Conservation (phyloP, 1,140 invertebrate species). For the Monochamus saltuarius region DNA sequence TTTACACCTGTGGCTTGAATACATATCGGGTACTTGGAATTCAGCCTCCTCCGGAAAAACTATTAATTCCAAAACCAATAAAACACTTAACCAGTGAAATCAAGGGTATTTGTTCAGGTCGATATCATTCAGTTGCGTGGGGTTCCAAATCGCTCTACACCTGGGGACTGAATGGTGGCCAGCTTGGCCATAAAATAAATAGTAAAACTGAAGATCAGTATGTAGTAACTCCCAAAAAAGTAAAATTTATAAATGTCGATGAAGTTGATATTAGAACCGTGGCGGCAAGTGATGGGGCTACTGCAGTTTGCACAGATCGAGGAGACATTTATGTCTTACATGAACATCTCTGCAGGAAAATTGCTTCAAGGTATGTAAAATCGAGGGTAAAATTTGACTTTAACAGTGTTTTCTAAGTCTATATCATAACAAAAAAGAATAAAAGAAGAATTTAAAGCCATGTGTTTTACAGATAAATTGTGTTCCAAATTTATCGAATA, state of each 20-base stretch:
- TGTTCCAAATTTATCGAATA: too few relatives aligned
- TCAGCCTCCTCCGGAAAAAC: slow-evolving; percentile 53
- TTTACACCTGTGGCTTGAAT: slow-evolving; percentile 69
- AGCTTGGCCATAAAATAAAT: slow-evolving; percentile 63
- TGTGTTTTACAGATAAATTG: too few relatives aligned
- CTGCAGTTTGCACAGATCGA: slow-evolving; percentile 62
- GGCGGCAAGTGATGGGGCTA: slow-evolving; percentile 67
- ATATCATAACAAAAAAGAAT: too few relatives aligned
- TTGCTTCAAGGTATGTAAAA: slow-evolving; percentile 62
- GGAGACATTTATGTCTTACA: slow-evolving; percentile 72
- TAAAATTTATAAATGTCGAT: slow-evolving; percentile 31
- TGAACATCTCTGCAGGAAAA: slow-evolving; percentile 68
- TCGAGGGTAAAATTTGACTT: slow-evolving; percentile 47
- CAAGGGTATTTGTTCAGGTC: slow-evolving; percentile 61
- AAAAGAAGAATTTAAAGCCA: too few relatives aligned
- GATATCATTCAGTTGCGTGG: slow-evolving; percentile 71
- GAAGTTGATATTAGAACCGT: slow-evolving; percentile 50
- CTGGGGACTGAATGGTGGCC: slow-evolving; percentile 74
- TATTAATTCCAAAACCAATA: slow-evolving; percentile 57
- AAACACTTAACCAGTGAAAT: slow-evolving; percentile 39
- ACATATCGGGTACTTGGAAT: slow-evolving; percentile 65
- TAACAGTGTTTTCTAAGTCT: not conserved
- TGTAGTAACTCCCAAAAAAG: slow-evolving; percentile 37
- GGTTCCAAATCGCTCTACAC: slow-evolving; percentile 57
- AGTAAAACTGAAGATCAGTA: slow-evolving; percentile 43